These are phyloP conservation scores for Formicarius rufipectus DNA, from an alignment of 2,113 vertebrate species.

Conservation along the genomic window DNA sequence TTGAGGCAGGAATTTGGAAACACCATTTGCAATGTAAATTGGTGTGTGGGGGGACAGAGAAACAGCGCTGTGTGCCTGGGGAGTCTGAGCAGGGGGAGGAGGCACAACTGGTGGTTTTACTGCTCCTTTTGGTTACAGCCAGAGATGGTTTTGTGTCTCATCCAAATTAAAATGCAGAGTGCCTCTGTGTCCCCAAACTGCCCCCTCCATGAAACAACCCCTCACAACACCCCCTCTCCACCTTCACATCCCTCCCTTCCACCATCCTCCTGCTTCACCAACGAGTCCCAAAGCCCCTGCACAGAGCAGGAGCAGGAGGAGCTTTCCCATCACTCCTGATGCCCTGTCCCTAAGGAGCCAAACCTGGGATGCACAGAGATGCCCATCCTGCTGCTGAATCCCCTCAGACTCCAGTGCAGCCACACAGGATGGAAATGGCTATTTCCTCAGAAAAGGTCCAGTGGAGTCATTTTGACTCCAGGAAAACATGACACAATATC, in stretches of 20 bases:
- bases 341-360: background rate
- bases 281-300: background rate
- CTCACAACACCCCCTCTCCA: background rate
- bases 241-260: background rate
- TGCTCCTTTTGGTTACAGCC: background rate
- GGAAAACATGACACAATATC: background rate
- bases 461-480: background rate
- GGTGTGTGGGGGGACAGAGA: background rate
- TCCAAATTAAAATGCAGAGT: background rate
- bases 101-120: background rate
- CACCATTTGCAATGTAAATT: background rate
- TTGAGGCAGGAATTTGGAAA: background rate
- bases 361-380: background rate
- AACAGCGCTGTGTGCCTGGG: background rate
- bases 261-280: background rate
- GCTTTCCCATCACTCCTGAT: background rate
- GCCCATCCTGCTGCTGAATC: accelerated
- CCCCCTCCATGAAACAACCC: background rate
- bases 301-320: background rate
- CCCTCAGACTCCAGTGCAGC: background rate
- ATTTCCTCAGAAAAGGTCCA: background rate
- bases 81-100: background rate
- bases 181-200: background rate
- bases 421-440: accelerated
- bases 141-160: background rate